Base-by-base conservation (phyloP, 2,888 invertebrate genomes). In the Trissonchulus latispiculum region DNA sequence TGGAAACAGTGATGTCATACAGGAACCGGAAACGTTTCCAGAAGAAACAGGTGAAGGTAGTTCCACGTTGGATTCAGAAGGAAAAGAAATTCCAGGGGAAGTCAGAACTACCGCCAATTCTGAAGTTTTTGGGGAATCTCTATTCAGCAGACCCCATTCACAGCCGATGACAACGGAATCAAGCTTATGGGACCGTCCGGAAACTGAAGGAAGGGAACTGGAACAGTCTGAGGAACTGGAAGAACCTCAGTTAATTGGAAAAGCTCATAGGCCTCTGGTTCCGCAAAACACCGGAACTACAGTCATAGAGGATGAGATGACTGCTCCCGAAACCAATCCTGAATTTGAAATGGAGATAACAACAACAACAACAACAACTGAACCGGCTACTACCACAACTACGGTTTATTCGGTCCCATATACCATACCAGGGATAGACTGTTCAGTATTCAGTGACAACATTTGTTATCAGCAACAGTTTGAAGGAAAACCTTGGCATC, bases 401-500 rank as follows among this genome's bases (percentile, higher is more conserved):
- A 64, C 66, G 35, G 32, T 28, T 28, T 64, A 64, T 33, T 64
- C 18, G 15, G 28, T 64, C 15, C 66, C 66, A 15, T 64, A 15
- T 28, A 33, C 31, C 8, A 64, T 64, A 8, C 66, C 66, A 64
- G 70, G 70, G 2, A 36, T n/a, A 28, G 71, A 71, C 71, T 71
- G 71, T 35, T 23, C 28, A 18, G 23, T 66, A 1, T 72, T 31
- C 61, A 72, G 48, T 3, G 69, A 68, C 23, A 1, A 32, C 2
- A 18, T 28, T 28, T 72, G 73, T 29, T 37, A 29, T n/a, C 32
- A 61, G 36, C 59, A 3, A 61, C 64, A 61, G 37, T 23, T 32
- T 1, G 61, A 36, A 28, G 36, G 1, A 2, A 36, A 62, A 1
- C 73, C 76, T 29, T 70, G 81, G 68, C 79, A 81, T 32, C 77